These are phyloP conservation scores for Penaeus indicus DNA, from an alignment of 1,140 invertebrate genomes.

Conservation along the genomic window DNA sequence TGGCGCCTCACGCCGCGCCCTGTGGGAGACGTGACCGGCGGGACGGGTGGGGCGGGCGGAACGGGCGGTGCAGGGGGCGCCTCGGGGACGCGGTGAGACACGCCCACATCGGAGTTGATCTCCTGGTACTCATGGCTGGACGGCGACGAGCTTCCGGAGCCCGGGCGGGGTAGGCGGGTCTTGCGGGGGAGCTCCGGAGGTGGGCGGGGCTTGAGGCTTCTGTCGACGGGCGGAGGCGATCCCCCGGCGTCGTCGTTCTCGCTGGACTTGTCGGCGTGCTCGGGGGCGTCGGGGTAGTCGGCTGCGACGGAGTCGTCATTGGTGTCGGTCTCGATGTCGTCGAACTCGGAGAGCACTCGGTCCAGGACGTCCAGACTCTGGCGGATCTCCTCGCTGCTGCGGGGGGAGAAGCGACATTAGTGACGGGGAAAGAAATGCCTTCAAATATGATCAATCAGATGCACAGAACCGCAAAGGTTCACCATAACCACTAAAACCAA, in stretches of 20 bases:
- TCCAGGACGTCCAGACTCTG: constrained; percentile 86
- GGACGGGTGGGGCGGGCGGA: neutral
- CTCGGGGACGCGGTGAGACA: neutral
- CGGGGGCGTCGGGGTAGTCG: constrained; percentile 69
- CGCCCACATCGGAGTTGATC: constrained; percentile 46
- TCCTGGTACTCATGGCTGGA: constrained; percentile 62
- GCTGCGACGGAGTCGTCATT: constrained; percentile 69
- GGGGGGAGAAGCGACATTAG: constrained; percentile 66
- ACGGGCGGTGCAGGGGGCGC: neutral
- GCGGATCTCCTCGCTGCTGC: constrained; percentile 85
- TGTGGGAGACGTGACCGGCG: neutral
- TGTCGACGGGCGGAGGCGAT: constrained; percentile 68
- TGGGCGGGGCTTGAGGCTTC: constrained; percentile 43
- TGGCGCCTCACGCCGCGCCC: constrained; percentile 35
- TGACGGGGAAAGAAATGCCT: too few relatives aligned
- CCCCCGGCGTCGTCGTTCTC: constrained; percentile 74
- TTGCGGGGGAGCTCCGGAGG: constrained; percentile 52
- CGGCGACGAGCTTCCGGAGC: constrained; percentile 50
- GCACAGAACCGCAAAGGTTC: neutral
- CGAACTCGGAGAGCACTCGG: constrained; percentile 88
- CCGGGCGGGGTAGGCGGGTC: constrained; percentile 41
- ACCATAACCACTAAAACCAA: neutral
- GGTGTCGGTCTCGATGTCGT: constrained; percentile 79
- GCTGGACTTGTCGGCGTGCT: constrained; percentile 16
- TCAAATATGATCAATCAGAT: neutral